phyloP scores from a whole-genome alignment of 92 coral and sea anemone genomes.

The Palythoa caribaeorum region DNA sequence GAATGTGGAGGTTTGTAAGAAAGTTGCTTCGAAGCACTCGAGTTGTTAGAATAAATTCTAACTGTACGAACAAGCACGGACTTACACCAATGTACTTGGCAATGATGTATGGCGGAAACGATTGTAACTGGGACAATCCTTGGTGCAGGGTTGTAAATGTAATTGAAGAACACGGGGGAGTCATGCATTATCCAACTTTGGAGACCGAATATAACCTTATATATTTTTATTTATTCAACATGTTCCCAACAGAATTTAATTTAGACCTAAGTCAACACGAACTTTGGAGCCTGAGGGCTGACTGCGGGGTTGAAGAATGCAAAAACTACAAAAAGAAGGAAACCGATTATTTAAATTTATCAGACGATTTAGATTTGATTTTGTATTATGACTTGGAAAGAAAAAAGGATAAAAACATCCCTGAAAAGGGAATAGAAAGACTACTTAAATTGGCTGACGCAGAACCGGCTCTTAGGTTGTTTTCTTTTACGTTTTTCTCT shows the following conservation, averaged over 20 bases:
- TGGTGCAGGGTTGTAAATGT: constrained; percentile 64
- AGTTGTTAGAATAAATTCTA: constrained; percentile 45
- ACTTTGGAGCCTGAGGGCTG: constrained; percentile 9
- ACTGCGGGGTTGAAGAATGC: constrained; percentile 28
- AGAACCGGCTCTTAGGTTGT: constrained; percentile 11
- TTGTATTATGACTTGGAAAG: constrained; percentile 10
- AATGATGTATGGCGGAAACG: constrained; percentile 39
- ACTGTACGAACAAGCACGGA: constrained; percentile 74
- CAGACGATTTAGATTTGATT: constrained; percentile 3
- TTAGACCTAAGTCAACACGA: constrained; percentile 7
- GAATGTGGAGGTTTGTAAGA: constrained; percentile 58
- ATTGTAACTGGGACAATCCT: constrained; percentile 33
- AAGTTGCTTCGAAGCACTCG: constrained; percentile 42
- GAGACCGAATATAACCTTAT: constrained; percentile 51
- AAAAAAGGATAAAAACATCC: background rate
- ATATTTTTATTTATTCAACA: background rate
- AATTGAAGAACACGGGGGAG: constrained; percentile 36
- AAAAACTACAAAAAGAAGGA: background rate
- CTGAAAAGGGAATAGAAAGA: constrained; percentile 12
- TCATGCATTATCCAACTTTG: constrained; percentile 48
- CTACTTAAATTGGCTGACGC: background rate
- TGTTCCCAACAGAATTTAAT: background rate
- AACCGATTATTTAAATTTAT: constrained; percentile 23
- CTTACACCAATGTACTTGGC: constrained; percentile 81
- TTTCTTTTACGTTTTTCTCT: constrained; percentile 22